Percentiles rank a stretch among this genome's conserved stretches.
phyloP scores from a whole-genome alignment of 2,888 invertebrate genomes.

The Diplazon laetatorius region DNA sequence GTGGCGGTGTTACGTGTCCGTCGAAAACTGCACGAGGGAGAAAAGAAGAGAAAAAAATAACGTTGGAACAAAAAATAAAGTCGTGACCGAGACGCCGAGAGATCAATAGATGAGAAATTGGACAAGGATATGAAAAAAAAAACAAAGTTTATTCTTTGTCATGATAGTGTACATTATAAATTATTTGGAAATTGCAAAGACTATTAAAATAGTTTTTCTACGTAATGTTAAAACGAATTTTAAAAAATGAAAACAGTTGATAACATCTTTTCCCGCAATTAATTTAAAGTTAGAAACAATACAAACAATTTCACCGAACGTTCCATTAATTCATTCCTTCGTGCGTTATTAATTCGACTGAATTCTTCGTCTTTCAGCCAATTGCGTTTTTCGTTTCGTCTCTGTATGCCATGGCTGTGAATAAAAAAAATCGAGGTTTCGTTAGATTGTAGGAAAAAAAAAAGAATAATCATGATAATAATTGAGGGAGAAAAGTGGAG shows the following conservation, averaged over 20 bases:
- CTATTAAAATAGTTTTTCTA: too few species aligned
- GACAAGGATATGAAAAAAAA: not conserved
- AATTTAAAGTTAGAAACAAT: too few species aligned
- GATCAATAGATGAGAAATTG: conserved; percentile 1
- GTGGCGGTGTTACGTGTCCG: conserved; percentile 38
- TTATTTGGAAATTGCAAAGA: too few species aligned
- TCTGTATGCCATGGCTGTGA: too few species aligned
- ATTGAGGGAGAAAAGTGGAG: too few species aligned
- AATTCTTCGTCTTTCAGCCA: too few species aligned
- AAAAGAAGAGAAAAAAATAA: not conserved
- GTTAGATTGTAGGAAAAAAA: not conserved
- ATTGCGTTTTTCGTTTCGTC: not conserved
- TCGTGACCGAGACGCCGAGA: not conserved
- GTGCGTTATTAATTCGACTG: too few species aligned
- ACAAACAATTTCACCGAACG: too few species aligned
- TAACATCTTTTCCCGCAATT: too few species aligned
- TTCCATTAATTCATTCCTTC: too few species aligned
- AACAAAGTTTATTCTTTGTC: not conserved
- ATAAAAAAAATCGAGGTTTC: not conserved
- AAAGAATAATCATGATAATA: not conserved
- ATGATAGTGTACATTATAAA: not conserved
- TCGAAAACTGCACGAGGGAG: conserved; percentile 7
- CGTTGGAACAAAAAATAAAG: conserved; percentile 10
- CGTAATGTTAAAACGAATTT: too few species aligned
- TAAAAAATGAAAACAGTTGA: too few species aligned